Conservation (phyloP, 2,113 vertebrate genomes). For the Eulemur rufifrons region DNA sequence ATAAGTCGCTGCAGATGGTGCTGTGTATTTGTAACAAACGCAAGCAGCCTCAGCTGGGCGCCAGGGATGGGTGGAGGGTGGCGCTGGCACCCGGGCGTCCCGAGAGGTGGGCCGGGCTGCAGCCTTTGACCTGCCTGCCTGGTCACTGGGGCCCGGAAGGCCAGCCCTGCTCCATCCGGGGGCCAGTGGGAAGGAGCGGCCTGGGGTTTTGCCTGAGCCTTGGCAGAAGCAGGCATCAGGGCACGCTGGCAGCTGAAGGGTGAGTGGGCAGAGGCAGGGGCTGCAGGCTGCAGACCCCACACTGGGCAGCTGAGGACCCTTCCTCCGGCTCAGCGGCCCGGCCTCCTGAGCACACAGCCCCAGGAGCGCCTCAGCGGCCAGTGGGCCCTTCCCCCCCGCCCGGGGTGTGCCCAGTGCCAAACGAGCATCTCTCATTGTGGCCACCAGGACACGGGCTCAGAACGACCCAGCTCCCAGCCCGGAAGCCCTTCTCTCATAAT, state of each 20-base stretch:
- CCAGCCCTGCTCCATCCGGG: neutral
- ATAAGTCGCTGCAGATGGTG: constrained; percentile 2
- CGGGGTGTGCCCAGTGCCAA: accelerated
- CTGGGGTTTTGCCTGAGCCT: neutral
- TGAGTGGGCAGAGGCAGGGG: neutral
- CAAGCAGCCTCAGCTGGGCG: neutral
- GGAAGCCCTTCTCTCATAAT: neutral
- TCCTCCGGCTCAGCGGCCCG: neutral
- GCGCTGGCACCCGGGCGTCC: neutral
- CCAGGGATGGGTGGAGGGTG: neutral
- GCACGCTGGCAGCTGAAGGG: neutral
- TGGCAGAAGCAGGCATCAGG: neutral
- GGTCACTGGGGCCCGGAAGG: neutral
- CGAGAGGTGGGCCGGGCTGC: neutral
- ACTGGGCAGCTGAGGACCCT: no score
- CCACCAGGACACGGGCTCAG: accelerated
- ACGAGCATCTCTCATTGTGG: accelerated
- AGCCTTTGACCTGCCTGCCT: neutral
- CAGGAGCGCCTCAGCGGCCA: neutral
- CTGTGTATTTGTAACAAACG: constrained; percentile 54
- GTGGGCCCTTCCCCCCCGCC: accelerated
- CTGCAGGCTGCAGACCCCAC: neutral
- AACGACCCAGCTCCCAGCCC: accelerated
- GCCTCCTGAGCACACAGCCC: no score
- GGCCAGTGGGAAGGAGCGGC: accelerated